These are phyloP conservation scores for Menidia menidia DNA, from an alignment of 2,797 vertebrate species.

Conservation along the genomic window DNA sequence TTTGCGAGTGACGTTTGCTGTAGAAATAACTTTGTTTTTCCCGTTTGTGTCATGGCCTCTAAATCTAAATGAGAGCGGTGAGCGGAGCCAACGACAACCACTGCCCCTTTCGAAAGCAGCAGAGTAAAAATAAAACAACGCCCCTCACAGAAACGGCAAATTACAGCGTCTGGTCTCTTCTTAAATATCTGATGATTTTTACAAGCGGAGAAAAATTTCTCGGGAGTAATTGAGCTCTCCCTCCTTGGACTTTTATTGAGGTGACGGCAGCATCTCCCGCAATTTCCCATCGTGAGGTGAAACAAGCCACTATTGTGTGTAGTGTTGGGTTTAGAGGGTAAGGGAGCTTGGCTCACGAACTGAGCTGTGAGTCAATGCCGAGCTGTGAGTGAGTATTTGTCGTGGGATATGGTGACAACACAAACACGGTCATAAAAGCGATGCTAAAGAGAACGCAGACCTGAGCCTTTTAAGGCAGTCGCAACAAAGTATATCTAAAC, in stretches of 20 bases:
- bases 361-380: slow-evolving; percentile 41
- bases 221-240: slow-evolving; percentile 64
- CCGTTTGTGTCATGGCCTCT: slow-evolving; percentile 66
- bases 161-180: slow-evolving; percentile 71
- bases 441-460: slow-evolving; percentile 12
- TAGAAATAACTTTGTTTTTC: slow-evolving; percentile 57
- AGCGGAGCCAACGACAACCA: slow-evolving; percentile 77
- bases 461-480: neutral
- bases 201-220: slow-evolving; percentile 75
- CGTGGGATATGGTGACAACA: slow-evolving; percentile 43
- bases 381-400: slow-evolving; percentile 39
- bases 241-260: slow-evolving; percentile 75
- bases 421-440: slow-evolving; percentile 37
- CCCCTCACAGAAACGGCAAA: slow-evolving; percentile 72
- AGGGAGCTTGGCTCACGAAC: slow-evolving; percentile 45
- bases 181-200: slow-evolving; percentile 80
- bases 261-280: slow-evolving; percentile 76
- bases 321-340: slow-evolving; percentile 35
- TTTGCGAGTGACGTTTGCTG: slow-evolving; percentile 40
- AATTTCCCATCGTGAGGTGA: slow-evolving; percentile 58
- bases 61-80: slow-evolving; percentile 69
- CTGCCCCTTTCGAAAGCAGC: slow-evolving; percentile 61
- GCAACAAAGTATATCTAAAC: neutral
- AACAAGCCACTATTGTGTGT: slow-evolving; percentile 75
- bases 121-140: slow-evolving; percentile 76